Percentiles rank a stretch among this genome's conserved stretches.
phyloP scores from a whole-genome alignment of 2,113 vertebrate species.

The Neodontobutis hainanensis region DNA sequence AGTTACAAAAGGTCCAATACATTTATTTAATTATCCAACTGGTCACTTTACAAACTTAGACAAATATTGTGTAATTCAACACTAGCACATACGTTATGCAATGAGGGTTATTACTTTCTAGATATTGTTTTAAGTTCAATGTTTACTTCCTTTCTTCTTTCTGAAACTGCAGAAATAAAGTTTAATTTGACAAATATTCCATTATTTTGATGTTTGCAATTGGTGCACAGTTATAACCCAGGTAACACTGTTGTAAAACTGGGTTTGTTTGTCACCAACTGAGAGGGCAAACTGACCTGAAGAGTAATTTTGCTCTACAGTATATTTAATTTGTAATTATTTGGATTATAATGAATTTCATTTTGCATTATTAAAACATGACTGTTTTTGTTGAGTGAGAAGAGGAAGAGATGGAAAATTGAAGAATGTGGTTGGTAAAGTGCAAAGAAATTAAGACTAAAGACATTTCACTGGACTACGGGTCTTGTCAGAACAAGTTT shows the following conservation, averaged over 20 bases:
- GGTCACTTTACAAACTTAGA: neutral
- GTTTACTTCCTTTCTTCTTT: neutral
- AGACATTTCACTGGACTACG: conserved; percentile 32
- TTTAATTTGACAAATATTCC: neutral
- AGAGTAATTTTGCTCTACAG: neutral
- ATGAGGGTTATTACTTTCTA: neutral
- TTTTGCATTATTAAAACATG: conserved; percentile 3
- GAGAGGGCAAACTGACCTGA: neutral
- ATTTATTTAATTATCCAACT: no score
- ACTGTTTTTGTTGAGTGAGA: conserved; percentile 1
- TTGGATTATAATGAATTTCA: conserved; percentile 2
- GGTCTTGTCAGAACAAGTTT: conserved; percentile 58
- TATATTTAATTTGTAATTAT: conserved; percentile 8
- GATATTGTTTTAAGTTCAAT: neutral
- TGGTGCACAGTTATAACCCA: neutral
- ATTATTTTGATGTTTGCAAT: neutral
- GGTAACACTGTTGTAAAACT: neutral
- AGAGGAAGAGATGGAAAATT: conserved; percentile 1
- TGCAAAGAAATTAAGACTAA: conserved; percentile 20
- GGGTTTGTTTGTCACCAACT: neutral
- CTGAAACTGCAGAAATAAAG: neutral
- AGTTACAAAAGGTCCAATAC: no score
- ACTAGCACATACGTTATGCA: neutral
- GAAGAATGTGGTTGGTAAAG: no score
- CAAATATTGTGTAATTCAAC: neutral